Evolutionary conservation across 2,888 invertebrate species (phyloP), one percentile per base, ranked within the genome.

Genomic region (Ophion slaviceki): DNA sequence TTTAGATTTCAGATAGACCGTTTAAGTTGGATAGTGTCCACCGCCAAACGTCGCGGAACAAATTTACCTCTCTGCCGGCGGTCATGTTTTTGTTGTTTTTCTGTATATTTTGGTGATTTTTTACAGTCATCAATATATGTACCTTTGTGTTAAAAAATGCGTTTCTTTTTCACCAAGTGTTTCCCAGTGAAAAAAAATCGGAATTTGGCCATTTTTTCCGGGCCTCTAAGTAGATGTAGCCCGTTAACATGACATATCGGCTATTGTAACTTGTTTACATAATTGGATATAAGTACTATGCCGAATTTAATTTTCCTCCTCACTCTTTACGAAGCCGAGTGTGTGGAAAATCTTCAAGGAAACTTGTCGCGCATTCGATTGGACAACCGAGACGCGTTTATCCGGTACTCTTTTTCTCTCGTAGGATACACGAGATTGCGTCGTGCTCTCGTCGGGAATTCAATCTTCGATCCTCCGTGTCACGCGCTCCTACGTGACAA

Each of bases 401-500:
- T 20, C 24, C 11, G 17, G 45, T 40, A 68, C 32, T 20, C 17
- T 64, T 76, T 75, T 61, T 59, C 32, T 61, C 68, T 7, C 17
- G n/a, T 11, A 70, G 70, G 4, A 53, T 24, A 14, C 24, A 14
- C n/a, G n/a, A 11, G 47, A 47, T 62, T 45, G 24, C 40, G 24
- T 28, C 53, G 11, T 28, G 3, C 70, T 70, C 32, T 36, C 40
- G 67, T 40, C 24, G 57, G 47, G 36, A 67, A 57, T 67, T 40
- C 66, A 66, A 67, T 67, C 57, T 57, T 77, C 14, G 36, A 40
- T 67, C 24, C 36, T 57, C 57, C 77, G 57, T 36, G 77, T 77
- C 77, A 67, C 77, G 67, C 66, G 36, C 66, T 57, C n/a, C 57
- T 77, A 77, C 77, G 77, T 77, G 77, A 77, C 77, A 57, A 77